phyloP scores from a whole-genome alignment of 2,113 vertebrate genomes.

The Dromiciops gliroides region DNA sequence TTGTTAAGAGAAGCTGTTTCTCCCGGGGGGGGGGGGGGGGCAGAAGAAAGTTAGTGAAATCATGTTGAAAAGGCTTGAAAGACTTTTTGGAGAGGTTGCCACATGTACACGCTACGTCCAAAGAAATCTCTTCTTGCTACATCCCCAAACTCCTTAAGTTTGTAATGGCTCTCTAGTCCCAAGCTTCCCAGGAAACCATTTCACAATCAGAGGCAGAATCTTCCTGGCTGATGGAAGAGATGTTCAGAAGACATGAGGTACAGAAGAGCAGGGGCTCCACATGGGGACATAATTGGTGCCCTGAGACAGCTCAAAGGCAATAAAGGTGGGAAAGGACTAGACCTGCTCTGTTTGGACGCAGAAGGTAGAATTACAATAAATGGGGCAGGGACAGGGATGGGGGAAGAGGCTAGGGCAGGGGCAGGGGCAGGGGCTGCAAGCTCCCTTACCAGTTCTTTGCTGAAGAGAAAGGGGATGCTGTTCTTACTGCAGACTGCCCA shows the following conservation, averaged over 20 bases:
- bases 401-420: not conserved
- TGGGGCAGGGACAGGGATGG: not conserved
- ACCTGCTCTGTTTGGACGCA: not conserved
- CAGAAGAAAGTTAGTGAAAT: not conserved
- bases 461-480: slow-evolving; percentile 95
- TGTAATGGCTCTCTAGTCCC: not conserved
- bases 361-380: not conserved
- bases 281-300: not conserved
- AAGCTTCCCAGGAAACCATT: not conserved
- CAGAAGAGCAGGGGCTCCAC: not conserved
- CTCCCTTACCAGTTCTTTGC: slow-evolving; percentile 93
- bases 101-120: not conserved
- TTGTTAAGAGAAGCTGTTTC: not conserved
- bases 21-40: too few species aligned
- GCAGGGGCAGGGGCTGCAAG: not conserved
- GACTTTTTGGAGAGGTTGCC: not conserved
- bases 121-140: not conserved
- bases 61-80: not conserved
- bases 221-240: not conserved
- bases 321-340: not conserved
- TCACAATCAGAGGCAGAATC: not conserved
- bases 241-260: not conserved
- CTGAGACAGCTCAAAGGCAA: not conserved
- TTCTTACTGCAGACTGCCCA: slow-evolving; percentile 95
- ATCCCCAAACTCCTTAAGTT: not conserved